A percentile compares a stretch with the other conserved stretches of the same genome.
Conservation (phyloP, 2,797 vertebrate genomes). For the Thunnus albacares region DNA sequence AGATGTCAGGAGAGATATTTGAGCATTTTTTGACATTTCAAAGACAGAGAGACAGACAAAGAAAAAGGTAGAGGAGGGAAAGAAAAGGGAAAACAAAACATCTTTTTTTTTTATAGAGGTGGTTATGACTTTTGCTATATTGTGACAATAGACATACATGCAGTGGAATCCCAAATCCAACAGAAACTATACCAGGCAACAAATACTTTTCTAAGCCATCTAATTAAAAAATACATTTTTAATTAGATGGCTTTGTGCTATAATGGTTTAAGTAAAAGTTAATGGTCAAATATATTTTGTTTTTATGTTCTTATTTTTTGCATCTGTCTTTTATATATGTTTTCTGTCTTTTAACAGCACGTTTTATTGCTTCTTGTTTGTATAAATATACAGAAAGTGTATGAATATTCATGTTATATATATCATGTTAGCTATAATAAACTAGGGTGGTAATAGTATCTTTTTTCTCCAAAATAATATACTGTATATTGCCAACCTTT, state of each 20-base stretch:
- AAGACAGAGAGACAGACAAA: neutral
- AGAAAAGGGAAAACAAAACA: neutral
- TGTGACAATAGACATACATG: neutral
- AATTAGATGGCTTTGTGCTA: neutral
- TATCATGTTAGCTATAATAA: neutral
- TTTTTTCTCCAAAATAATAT: neutral
- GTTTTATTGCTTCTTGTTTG: neutral
- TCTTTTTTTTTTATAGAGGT: neutral
- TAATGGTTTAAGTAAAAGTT: neutral
- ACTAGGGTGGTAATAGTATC: neutral
- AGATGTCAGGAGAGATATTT: constrained; percentile 5
- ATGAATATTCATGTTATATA: neutral
- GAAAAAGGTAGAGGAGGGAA: too few relatives aligned
- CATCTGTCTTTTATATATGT: neutral
- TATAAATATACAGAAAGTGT: neutral
- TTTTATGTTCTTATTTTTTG: neutral
- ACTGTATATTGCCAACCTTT: neutral
- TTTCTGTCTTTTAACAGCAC: neutral
- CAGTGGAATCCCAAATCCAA: neutral
- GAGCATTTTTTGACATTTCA: constrained; percentile 16
- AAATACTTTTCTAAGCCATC: neutral
- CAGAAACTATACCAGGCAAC: too few relatives aligned
- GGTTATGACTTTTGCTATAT: neutral
- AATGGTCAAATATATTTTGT: neutral
- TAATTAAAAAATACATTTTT: neutral